Evolutionary conservation across 2,113 vertebrate species (phyloP), one percentile per base, ranked within the genome.

Genomic region (Sceloporus tristichus): DNA sequence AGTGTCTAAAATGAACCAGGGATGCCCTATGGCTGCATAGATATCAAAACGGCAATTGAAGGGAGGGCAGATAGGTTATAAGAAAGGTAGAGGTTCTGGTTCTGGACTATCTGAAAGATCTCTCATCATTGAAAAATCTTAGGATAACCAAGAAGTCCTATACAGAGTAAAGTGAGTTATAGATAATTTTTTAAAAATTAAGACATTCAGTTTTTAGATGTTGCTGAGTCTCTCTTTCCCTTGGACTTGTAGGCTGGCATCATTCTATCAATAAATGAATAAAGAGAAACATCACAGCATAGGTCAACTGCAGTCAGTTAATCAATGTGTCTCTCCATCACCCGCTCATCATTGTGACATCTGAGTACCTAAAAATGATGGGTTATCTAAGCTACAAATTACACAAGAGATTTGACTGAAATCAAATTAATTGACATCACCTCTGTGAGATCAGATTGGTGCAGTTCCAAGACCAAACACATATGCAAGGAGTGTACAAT

Each of bases 371-470:
- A 85, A 80, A 89, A 90, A 85, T 93, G 77, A 71, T 18, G 54
- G 71, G 29, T 48, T 87, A 91, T 70, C n/a, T 91, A 81, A 89
- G 0, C 87, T 42, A 91, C 85, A 87, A 59, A 79, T 92, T 92
- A 62, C 56, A 80, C 71, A 1, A 89, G 80, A 87, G n/a, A 11
- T 90, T 91, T 93, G 73, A 27, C 85, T 87, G 90, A 90, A 88
- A 82, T 83, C 73, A 83, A 77, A 86, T 91, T 78, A 90, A 84
- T 59, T 88, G 54, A 5, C 90, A 92, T 62, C 85, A 71, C n/a
- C 70, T 6, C 88, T 62, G 56, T 79, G 77, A 89, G 79, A 79
- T 88, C 80, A 85, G 27, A 7, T 85, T 88, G 40, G 75, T 85
- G 34, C 68, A 88, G 29, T 88, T 92, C 68, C 85, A 91, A 85